Base-by-base conservation (phyloP, 2,888 invertebrate species). In the Anticlea derivata region DNA sequence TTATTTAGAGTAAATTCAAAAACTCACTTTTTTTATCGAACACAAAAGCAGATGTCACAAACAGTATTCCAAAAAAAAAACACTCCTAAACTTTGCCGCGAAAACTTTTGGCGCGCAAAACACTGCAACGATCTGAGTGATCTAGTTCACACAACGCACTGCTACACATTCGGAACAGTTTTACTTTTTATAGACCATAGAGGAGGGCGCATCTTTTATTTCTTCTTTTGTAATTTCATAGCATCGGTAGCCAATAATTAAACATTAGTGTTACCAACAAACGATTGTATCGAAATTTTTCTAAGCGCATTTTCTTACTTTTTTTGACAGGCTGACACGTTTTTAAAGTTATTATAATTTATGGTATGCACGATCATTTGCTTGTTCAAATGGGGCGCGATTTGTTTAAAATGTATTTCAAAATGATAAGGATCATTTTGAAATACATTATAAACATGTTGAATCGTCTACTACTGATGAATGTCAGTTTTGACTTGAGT, bases 121-220 rank as follows among this genome's bases (percentile, higher is more conserved):
- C 66, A 66, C 68, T 49, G 60, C 61, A 62, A 58, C 63, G 58
- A 63, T 61, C 74, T 55, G 65, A 63, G 70, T 63, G 75, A 67
- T 69, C 78, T 58, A 78, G 70, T 70, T 77, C 65, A 61, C 53
- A 62, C 56, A 61, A 70, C 70, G 68, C 66, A 86, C 83, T 86
- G 83, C 68, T 78, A 76, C 67, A 74, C 56, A 73, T 79, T 73
- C 58, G 52, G 68, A 63, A 66, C 68, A 70, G 73, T 76, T 73
- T 76, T 78, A 74, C 53, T 82, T 85, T 83, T 76, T 86, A 85
- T 86, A 85, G 61, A 55, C 65, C 50, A 50, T 38, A 45, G 54
- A 57, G 67, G 73, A 68, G 70, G 73, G 73, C 69, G 65, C 73
- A 71, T 78, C 78, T 77, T 66, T 58, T 43, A 29, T 58, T 50